These are phyloP conservation scores for Xestoiulus laeticollis DNA, from an alignment of 2,888 invertebrate genomes.

Conservation along the genomic window DNA sequence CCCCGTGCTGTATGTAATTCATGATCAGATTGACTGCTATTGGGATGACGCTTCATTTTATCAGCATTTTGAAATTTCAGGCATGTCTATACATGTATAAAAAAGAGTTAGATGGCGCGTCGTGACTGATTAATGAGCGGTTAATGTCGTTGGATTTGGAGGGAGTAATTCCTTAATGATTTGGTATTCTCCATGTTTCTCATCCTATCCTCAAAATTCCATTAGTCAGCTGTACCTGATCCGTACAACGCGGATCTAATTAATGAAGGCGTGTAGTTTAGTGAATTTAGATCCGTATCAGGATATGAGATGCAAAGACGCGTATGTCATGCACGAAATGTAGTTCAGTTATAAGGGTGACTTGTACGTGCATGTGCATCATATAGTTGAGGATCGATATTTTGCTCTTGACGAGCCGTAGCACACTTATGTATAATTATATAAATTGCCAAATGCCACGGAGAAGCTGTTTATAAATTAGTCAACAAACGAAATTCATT, in stretches of 20 bases:
- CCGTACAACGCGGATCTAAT: not conserved
- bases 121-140: slow-evolving; percentile 38
- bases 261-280: slow-evolving; percentile 17
- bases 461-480: slow-evolving; percentile 41
- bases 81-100: not conserved
- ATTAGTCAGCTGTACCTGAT: slow-evolving; percentile 37
- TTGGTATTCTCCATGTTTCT: not conserved
- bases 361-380: not conserved
- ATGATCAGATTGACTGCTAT: not conserved
- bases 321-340: not conserved
- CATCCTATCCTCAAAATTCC: not conserved
- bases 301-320: not conserved
- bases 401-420: not conserved
- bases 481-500: slow-evolving; percentile 34
- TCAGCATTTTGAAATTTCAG: not conserved
- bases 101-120: not conserved
- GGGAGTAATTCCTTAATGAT: slow-evolving; percentile 34
- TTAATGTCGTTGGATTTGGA: slow-evolving; percentile 34
- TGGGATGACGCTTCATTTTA: slow-evolving; percentile 29
- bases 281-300: not conserved
- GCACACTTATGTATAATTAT: slow-evolving; percentile 23
- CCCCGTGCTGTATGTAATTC: not conserved
- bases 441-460: slow-evolving; percentile 21
- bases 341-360: not conserved
- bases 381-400: not conserved